These are phyloP conservation scores for Conomelus anceps DNA, from an alignment of 2,888 invertebrate species.

Conservation along the genomic window DNA sequence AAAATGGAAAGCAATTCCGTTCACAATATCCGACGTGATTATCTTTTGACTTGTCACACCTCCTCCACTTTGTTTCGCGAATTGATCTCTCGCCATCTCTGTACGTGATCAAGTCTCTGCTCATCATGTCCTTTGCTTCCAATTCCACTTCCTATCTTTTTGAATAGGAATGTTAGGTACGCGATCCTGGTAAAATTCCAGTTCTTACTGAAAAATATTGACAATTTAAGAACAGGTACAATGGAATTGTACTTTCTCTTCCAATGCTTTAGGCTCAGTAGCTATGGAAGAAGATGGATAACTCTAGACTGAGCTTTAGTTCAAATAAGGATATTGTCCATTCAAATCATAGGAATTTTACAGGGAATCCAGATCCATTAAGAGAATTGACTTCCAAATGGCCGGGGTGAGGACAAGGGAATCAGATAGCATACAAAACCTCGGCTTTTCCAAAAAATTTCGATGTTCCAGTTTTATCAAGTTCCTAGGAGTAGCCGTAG, in stretches of 20 bases:
- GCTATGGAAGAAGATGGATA: neutral
- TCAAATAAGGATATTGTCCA: no score
- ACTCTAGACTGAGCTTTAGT: no score
- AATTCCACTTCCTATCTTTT: neutral
- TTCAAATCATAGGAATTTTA: no score
- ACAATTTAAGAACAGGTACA: no score
- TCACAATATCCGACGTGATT: neutral
- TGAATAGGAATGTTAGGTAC: neutral
- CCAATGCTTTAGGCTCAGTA: neutral
- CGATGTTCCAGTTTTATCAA: no score
- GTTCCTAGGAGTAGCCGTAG: no score
- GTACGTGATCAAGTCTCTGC: neutral
- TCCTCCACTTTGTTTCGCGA: neutral
- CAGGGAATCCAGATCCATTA: no score
- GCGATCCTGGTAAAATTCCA: neutral
- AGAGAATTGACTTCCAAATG: no score
- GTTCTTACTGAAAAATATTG: neutral
- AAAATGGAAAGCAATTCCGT: neutral
- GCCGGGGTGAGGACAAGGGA: no score
- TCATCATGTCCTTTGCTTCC: neutral
- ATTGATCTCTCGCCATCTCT: neutral
- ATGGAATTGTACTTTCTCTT: neutral
- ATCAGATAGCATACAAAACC: no score
- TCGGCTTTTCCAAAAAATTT: no score
- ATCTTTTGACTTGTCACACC: neutral